Percentiles rank a stretch among this genome's conserved stretches.
Evolutionary conservation across 2,888 invertebrate species (phyloP).

Genomic region (Orchesellides sinensis): DNA sequence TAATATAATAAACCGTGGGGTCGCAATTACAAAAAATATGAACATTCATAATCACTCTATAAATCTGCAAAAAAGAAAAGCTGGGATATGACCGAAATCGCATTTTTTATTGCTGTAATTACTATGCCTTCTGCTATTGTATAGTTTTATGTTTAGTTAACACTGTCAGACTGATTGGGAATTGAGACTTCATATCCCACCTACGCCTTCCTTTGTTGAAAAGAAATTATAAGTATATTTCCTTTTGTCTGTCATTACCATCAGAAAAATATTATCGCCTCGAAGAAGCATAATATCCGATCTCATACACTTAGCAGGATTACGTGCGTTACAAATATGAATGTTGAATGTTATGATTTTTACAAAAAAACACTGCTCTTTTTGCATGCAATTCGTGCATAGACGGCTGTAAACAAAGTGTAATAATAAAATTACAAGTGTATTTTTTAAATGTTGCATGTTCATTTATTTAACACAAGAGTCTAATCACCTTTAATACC

Average conservation of each 20-base stretch:
- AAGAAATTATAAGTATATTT: background rate
- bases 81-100: constrained; percentile 42
- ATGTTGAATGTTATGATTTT: no score
- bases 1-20: background rate
- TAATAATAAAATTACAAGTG: background rate
- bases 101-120: constrained; percentile 42
- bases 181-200: background rate
- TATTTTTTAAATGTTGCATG: no score
- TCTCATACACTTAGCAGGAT: no score
- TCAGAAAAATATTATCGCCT: no score
- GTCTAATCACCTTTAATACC: constrained; percentile 22
- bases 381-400: background rate
- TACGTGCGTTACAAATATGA: no score
- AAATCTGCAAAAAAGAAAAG: constrained; percentile 29
- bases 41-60: constrained; percentile 40
- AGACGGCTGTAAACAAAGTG: background rate
- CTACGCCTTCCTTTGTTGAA: background rate
- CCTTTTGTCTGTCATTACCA: background rate
- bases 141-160: background rate
- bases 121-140: constrained; percentile 39
- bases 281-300: no score
- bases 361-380: no score
- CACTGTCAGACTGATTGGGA: background rate
- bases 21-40: constrained; percentile 27
- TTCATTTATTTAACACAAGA: background rate